phyloP scores from a whole-genome alignment of 2,888 invertebrate species.

The Caenorhabditis japonica region DNA sequence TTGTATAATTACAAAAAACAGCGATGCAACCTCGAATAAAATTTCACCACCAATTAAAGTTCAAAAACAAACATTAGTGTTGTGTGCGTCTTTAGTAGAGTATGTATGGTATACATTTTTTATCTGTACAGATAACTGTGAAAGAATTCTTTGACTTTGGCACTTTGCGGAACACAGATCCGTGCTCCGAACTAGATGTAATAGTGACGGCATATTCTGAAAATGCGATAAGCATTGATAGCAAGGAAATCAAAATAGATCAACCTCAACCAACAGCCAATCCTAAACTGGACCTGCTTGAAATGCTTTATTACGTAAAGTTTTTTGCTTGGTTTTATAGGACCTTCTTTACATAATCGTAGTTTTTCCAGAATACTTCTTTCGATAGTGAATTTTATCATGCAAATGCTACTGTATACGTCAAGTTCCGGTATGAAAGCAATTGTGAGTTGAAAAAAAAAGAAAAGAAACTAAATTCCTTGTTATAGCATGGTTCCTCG shows the following conservation, averaged over 20 bases:
- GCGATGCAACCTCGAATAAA: no score
- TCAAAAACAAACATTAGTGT: no score
- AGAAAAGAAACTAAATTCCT: neutral
- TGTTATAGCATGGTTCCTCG: constrained; percentile 69
- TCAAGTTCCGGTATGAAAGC: constrained; percentile 60
- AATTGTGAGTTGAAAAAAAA: constrained; percentile 25
- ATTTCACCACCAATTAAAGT: no score
- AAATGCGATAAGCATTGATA: constrained; percentile 38
- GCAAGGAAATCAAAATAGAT: constrained; percentile 25
- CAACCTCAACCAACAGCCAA: constrained; percentile 41
- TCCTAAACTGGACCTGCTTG: constrained; percentile 31
- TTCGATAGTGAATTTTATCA: constrained; percentile 41
- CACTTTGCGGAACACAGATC: constrained; percentile 20
- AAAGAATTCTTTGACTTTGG: constrained; percentile 20
- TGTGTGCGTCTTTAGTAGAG: no score
- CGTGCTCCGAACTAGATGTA: constrained; percentile 34
- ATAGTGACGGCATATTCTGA: constrained; percentile 32
- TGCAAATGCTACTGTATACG: constrained; percentile 66
- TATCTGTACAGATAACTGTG: no score
- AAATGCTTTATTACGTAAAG: constrained; percentile 36
- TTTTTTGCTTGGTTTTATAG: no score
- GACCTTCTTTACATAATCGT: no score
- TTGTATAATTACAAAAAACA: no score
- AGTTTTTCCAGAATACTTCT: neutral
- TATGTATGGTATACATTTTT: no score